phyloP scores from a whole-genome alignment of 2,113 vertebrate genomes.

The Lipophrys pholis region DNA sequence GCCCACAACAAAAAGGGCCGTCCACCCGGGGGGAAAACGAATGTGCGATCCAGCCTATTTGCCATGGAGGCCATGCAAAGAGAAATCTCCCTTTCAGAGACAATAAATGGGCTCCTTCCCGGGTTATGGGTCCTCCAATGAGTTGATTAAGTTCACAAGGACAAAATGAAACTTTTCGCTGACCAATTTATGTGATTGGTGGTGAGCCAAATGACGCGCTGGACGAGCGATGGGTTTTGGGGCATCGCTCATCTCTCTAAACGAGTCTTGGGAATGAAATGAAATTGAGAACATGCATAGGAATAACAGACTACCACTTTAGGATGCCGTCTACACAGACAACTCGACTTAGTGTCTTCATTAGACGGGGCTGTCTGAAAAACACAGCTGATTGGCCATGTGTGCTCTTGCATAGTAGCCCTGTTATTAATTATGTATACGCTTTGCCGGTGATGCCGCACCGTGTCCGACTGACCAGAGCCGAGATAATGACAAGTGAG shows the following conservation, averaged over 20 bases:
- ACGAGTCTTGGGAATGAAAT: conserved; percentile 61
- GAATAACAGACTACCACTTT: conserved; percentile 73
- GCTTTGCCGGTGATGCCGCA: conserved; percentile 48
- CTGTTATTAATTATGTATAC: conserved; percentile 72
- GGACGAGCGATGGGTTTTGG: conserved; percentile 40
- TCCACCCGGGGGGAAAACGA: conserved; percentile 67
- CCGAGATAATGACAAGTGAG: conserved; percentile 69
- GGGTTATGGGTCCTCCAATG: conserved; percentile 60
- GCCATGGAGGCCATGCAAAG: conserved; percentile 60
- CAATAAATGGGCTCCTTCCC: conserved; percentile 56
- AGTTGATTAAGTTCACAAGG: conserved; percentile 74
- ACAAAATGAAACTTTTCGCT: conserved; percentile 74
- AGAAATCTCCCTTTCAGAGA: conserved; percentile 57
- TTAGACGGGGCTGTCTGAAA: conserved; percentile 59
- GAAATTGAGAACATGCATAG: conserved; percentile 71
- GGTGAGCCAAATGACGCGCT: conserved; percentile 44
- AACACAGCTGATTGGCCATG: conserved; percentile 66
- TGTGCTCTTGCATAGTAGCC: conserved; percentile 63
- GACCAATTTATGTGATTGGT: conserved; percentile 70
- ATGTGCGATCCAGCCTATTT: conserved; percentile 68
- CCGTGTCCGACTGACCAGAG: conserved; percentile 53
- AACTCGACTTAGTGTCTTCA: conserved; percentile 64
- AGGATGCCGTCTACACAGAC: conserved; percentile 59
- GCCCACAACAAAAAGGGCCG: conserved; percentile 60
- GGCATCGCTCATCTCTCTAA: conserved; percentile 63